These are phyloP conservation scores for Sclerodermus sp. DNA, from an alignment of 2,888 invertebrate species.

Conservation along the genomic window DNA sequence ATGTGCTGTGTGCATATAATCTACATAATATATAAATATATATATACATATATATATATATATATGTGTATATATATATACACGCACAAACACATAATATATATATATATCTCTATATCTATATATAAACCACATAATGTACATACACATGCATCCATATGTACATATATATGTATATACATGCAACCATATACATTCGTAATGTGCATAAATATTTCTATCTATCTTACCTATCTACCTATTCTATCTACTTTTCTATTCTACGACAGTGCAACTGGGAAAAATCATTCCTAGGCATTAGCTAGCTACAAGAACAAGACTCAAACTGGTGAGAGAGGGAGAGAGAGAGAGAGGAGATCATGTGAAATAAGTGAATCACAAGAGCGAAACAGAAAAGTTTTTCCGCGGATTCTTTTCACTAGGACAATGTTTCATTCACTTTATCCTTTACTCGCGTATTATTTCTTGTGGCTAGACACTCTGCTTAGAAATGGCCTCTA, in stretches of 20 bases:
- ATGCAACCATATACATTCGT: slow-evolving; percentile 10
- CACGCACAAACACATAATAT: slow-evolving; percentile 19
- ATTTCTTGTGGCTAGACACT: too few relatives aligned
- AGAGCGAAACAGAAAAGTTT: too few relatives aligned
- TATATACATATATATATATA: slow-evolving; percentile 24
- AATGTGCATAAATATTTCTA: not conserved
- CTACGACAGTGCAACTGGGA: not conserved
- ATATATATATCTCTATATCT: slow-evolving; percentile 18
- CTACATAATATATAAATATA: slow-evolving; percentile 15
- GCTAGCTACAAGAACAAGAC: too few relatives aligned
- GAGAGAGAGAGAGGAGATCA: too few relatives aligned
- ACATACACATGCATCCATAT: slow-evolving; percentile 14
- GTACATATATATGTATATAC: slow-evolving; percentile 13
- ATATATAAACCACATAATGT: slow-evolving; percentile 12
- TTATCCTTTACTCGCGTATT: too few relatives aligned
- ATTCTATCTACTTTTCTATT: slow-evolving; percentile 9
- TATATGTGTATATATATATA: slow-evolving; percentile 26
- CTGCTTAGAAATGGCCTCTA: too few relatives aligned
- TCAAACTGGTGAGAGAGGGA: too few relatives aligned
- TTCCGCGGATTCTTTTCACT: too few relatives aligned
- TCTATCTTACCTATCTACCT: slow-evolving; percentile 5
- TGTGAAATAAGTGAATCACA: too few relatives aligned
- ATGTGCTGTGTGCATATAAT: slow-evolving; percentile 47
- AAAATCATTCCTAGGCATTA: not conserved
- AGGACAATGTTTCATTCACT: too few relatives aligned